phyloP scores from a whole-genome alignment of 2,888 invertebrate genomes.

The Raillietiella orientalis region DNA sequence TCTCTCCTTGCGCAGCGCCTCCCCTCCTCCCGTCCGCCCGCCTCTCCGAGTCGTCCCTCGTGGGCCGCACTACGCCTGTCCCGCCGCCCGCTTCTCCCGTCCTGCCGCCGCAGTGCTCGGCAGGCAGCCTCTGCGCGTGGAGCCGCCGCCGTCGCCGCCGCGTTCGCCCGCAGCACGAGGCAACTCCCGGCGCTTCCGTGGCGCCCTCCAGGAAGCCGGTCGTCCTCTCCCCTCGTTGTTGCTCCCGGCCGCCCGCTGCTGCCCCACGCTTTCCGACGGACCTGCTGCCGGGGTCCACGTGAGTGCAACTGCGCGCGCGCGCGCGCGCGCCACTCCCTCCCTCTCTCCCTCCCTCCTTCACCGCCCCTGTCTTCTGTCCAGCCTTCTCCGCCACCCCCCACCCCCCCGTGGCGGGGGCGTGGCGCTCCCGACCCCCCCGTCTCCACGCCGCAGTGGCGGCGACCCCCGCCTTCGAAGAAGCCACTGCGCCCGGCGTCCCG shows the following conservation, averaged over 20 bases:
- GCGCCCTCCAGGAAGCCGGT: slow-evolving; percentile 4
- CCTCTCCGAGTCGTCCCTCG: too few species aligned
- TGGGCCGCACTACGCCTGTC: too few species aligned
- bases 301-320: slow-evolving; percentile 9
- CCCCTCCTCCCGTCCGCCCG: slow-evolving; percentile 20
- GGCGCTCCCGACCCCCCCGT: too few species aligned
- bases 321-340: not conserved
- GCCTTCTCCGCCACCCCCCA: too few species aligned
- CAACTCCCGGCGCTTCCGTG: slow-evolving; percentile 3
- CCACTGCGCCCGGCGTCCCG: too few species aligned
- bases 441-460: too few species aligned
- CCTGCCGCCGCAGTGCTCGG: slow-evolving; percentile 5
- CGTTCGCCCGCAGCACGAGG: not conserved
- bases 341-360: slow-evolving; percentile 2
- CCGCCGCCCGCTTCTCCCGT: slow-evolving; percentile 13
- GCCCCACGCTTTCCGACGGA: too few species aligned
- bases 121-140: slow-evolving; percentile 9
- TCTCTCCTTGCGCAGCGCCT: slow-evolving; percentile 17
- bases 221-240: not conserved
- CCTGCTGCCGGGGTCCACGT: too few species aligned
- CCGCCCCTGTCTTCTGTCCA: too few species aligned
- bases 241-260: too few species aligned
- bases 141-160: slow-evolving; percentile 1
- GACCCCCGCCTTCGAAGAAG: too few species aligned
- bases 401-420: too few species aligned